Evolutionary conservation across 2,113 vertebrate species (phyloP), one percentile per base, ranked within the genome.

Genomic region (Hemiprocne comata): DNA sequence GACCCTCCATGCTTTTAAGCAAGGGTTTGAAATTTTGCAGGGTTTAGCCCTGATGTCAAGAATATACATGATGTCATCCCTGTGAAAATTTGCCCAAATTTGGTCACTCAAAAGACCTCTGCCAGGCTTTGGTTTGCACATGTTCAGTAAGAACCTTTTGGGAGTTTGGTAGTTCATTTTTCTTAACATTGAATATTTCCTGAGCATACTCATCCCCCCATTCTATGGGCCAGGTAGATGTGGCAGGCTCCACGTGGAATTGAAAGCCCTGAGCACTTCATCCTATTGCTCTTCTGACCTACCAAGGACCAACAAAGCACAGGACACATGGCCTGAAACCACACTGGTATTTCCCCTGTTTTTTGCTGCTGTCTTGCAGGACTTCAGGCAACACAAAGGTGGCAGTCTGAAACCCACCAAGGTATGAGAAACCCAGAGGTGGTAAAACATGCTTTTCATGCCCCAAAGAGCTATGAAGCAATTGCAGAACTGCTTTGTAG

Each of bases 11-110:
- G 6, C 57, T 84, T 90, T 90, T 60, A 91, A 90, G 88, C 44
- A 86, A 61, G 48, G 17, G 16, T 74, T 87, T 93, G 82, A 95
- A 90, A 91, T 92, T 88, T 81, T 93, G 82, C 90, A 95, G 79
- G 11, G 34, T 69, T 76, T 69, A 86, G 51, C 48, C 60, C 64
- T 48, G 46, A 60, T 80, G 85, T 85, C 72, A 91, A 76, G 42
- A 93, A 88, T 40, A 89, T 19, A 72, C 60, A 87, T 85, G 79
- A 91, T 71, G 34, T 77, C 75, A 96, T 64, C 26, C 38, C 33
- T 69, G 36, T 74, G 85, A 86, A 95, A 87, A 86, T 92, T 53
- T 90, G 31, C 57, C 94, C 88, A 84, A 67, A 94, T 92, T 80
- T 86, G 76, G 83, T 94, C 76, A 78, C 57, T 70, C 38, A 67